Evolutionary conservation across 2,888 invertebrate genomes (phyloP).

Genomic region (Hybos culiciformis): DNA sequence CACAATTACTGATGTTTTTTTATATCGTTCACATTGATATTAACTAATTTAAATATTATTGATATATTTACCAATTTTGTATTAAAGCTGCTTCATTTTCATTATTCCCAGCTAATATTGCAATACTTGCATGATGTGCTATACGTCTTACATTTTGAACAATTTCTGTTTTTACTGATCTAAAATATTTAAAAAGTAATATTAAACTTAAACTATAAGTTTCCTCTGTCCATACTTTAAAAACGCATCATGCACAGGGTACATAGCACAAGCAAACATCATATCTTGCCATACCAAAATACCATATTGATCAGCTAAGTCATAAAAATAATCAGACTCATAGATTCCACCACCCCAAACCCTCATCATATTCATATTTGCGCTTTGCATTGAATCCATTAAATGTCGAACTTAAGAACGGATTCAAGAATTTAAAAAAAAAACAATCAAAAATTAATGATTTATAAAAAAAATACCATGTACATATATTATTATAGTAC

Average conservation of each 20-base stretch:
- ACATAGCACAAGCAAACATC: constrained; percentile 93
- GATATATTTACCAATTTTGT: constrained; percentile 54
- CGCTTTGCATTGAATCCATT: constrained; percentile 53
- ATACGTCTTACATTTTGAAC: constrained; percentile 67
- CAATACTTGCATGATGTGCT: constrained; percentile 74
- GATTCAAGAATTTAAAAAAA: background rate
- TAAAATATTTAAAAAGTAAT: constrained; percentile 21
- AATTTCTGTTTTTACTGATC: constrained; percentile 61
- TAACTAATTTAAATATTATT: too few relatives aligned
- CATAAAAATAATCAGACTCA: constrained; percentile 81
- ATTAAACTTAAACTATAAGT: background rate
- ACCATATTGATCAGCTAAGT: constrained; percentile 73
- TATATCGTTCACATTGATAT: too few relatives aligned
- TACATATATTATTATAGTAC: too few relatives aligned
- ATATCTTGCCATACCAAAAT: constrained; percentile 96
- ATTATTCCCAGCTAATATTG: constrained; percentile 90
- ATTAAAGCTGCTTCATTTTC: constrained; percentile 87
- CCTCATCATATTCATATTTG: constrained; percentile 86
- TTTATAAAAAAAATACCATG: background rate
- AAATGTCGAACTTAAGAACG: constrained; percentile 41
- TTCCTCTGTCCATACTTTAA: constrained; percentile 37
- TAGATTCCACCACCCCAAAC: constrained; percentile 99
- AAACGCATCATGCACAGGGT: constrained; percentile 63
- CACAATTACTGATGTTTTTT: too few relatives aligned
- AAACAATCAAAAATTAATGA: background rate